These are phyloP conservation scores for Aulostomus chinensis DNA, from an alignment of 2,797 vertebrate genomes.

Conservation along the genomic window DNA sequence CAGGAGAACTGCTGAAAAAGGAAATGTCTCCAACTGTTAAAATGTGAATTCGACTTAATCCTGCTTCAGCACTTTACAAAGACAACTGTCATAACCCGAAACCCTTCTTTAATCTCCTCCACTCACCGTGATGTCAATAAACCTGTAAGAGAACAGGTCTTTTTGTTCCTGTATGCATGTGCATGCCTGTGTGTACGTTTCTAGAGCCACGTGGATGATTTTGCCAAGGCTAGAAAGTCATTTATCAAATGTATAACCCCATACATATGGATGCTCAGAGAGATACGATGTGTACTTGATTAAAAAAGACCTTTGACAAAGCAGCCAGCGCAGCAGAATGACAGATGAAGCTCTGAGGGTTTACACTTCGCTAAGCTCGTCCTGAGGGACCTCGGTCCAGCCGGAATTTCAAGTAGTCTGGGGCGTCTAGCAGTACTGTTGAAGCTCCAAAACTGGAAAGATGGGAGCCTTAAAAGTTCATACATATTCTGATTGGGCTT, in stretches of 20 bases:
- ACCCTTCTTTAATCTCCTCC: too few relatives aligned
- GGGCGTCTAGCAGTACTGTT: constrained; percentile 17
- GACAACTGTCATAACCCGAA: too few relatives aligned
- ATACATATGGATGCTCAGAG: constrained; percentile 49
- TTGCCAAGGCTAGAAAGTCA: constrained; percentile 16
- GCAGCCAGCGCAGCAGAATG: constrained; percentile 43
- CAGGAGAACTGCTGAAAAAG: too few relatives aligned
- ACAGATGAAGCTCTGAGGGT: constrained; percentile 56
- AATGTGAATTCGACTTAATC: too few relatives aligned
- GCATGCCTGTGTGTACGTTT: too few relatives aligned
- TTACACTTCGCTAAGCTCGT: constrained; percentile 59
- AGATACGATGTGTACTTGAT: constrained; percentile 55
- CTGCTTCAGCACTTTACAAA: too few relatives aligned
- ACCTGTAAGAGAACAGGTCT: too few relatives aligned
- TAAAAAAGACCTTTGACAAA: constrained; percentile 59
- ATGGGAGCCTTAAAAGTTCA: constrained; percentile 47
- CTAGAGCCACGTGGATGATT: too few relatives aligned
- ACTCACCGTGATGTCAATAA: too few relatives aligned
- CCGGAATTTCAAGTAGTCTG: constrained; percentile 63
- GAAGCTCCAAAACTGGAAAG: constrained; percentile 28
- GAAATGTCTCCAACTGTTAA: too few relatives aligned
- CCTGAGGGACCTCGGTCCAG: constrained; percentile 50
- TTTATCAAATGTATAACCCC: constrained; percentile 34
- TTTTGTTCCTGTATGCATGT: too few relatives aligned
- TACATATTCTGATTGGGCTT: constrained; percentile 52